These are phyloP conservation scores for Masnerella sp. DNA, from an alignment of 2,888 invertebrate genomes.

Conservation along the genomic window DNA sequence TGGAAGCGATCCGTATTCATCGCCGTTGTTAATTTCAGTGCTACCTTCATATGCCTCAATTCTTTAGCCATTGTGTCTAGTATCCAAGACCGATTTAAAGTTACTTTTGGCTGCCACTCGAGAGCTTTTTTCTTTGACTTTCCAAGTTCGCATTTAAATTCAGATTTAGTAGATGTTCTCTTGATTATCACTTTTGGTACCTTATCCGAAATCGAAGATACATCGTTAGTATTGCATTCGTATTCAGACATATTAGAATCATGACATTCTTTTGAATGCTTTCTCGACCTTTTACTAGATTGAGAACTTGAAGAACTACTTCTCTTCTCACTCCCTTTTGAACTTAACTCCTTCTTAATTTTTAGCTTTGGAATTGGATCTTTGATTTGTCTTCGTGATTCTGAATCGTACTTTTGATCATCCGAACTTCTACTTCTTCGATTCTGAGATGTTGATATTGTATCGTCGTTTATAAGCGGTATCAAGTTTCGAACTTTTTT, in stretches of 20 bases:
- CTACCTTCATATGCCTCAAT: constrained; percentile 67
- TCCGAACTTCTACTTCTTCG: constrained; percentile 23
- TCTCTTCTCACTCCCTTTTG: constrained; percentile 41
- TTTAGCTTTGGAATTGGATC: constrained; percentile 66
- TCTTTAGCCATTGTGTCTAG: constrained; percentile 74
- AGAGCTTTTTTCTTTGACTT: constrained; percentile 67
- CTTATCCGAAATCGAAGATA: constrained; percentile 65
- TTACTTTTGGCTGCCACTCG: constrained; percentile 75
- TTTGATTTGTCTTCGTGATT: constrained; percentile 19
- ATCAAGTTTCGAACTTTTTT: constrained; percentile 64
- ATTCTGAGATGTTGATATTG: not conserved
- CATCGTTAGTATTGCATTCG: constrained; percentile 47
- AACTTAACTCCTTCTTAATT: constrained; percentile 62
- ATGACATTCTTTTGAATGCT: constrained; percentile 28
- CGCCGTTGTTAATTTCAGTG: constrained; percentile 61
- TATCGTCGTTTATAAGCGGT: constrained; percentile 54
- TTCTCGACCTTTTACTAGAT: constrained; percentile 54
- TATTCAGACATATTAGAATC: constrained; percentile 37
- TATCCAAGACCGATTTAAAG: constrained; percentile 70
- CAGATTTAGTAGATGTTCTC: constrained; percentile 72
- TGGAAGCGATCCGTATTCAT: constrained; percentile 37
- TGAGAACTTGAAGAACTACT: constrained; percentile 49
- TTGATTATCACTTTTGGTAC: constrained; percentile 76
- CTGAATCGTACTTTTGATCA: constrained; percentile 8
- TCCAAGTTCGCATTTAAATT: constrained; percentile 75